Evolutionary conservation across 2,888 invertebrate genomes (phyloP), one percentile per base, ranked within the genome.

Genomic region (Galerucella calmariensis): DNA sequence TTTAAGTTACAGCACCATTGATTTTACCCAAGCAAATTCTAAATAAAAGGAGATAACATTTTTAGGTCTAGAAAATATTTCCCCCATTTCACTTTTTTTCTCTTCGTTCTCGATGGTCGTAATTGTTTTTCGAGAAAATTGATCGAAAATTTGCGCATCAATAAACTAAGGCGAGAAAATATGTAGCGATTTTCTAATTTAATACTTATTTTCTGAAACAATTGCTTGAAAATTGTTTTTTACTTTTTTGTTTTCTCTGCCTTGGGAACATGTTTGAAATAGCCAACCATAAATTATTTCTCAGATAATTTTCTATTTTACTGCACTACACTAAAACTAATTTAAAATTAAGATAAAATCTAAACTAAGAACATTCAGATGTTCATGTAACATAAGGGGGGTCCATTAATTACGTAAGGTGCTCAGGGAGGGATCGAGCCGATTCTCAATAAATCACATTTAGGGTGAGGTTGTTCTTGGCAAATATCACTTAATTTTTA

Each of bases 81-180:
- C 46, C 14, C n/a, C 46, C 46, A 41, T 41, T 41, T 35, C 6
- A n/a, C n/a, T 41, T 62, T 65, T 65, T 65, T 65, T 16, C 63
- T 16, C 48, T 41, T 46, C 46, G 63, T 20, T 65, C 63, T 65
- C 46, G 63, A 46, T 65, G 66, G 9, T 41, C 59, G 72, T 66
- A 72, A 72, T 72, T 72, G 72, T 72, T 72, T 72, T 67, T 65
- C 66, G 72, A 44, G 66, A 67, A 72, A 72, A 72, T 72, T 72
- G 72, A 72, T 72, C 58, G 72, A 72, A 72, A 72, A 72, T 72
- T 72, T 48, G 59, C 58, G 72, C 72, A 67, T 66, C 72, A 72
- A 72, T 66, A 59, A 66, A 67, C 56, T 59, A n/a, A 27, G 65
- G 66, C 66, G 71, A 56, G 66, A 56, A 66, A 71, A 71, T 66